Conservation (phyloP, 1,140 invertebrate genomes). For the Drosophila repletoides region DNA sequence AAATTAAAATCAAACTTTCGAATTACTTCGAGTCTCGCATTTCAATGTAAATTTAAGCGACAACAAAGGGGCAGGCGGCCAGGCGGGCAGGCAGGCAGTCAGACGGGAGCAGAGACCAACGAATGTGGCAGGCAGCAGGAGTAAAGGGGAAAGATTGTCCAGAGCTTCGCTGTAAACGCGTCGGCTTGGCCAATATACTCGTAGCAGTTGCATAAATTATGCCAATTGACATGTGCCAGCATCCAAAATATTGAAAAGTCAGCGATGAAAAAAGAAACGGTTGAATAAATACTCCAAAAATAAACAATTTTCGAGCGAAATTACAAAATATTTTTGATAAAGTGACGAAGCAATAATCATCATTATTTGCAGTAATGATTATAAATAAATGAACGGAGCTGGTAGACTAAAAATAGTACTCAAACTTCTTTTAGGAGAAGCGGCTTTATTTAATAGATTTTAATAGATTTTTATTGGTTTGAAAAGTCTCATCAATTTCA, state of each 20-base stretch:
- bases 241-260: constrained; percentile 1
- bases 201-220: constrained; percentile 48
- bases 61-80: constrained; percentile 48
- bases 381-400: no score
- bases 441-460: no score
- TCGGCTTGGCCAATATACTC: constrained; percentile 7
- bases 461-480: no score
- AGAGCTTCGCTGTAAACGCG: background rate
- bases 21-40: constrained; percentile 81
- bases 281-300: background rate
- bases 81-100: background rate
- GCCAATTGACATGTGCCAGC: constrained; percentile 20
- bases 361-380: no score
- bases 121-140: no score
- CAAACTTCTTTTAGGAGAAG: no score
- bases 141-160: no score
- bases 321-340: no score
- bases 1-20: constrained; percentile 82
- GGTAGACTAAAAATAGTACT: no score
- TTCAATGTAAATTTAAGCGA: constrained; percentile 80
- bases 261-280: background rate
- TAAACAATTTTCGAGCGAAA: background rate
- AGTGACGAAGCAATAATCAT: no score
- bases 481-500: no score
- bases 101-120: background rate